Conservation (phyloP, 2,113 vertebrate genomes). For the Phaetusa simplex region DNA sequence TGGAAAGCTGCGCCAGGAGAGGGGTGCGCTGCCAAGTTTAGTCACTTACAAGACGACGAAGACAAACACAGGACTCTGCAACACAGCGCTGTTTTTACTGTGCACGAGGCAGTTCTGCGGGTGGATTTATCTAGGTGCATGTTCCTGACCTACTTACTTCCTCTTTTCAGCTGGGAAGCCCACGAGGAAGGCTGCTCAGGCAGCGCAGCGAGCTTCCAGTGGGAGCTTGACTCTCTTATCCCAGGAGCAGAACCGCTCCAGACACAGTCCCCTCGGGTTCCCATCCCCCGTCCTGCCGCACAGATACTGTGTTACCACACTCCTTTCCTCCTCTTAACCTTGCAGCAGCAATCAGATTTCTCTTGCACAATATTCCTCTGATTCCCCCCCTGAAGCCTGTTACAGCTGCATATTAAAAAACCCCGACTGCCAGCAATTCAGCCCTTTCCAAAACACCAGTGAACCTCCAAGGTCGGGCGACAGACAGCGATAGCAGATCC, state of each 20-base stretch:
- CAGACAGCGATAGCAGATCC: not conserved
- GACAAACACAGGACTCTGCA: constrained; percentile 11
- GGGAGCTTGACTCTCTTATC: not conserved
- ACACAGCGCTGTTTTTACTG: not conserved
- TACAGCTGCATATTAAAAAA: not conserved
- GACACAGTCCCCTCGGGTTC: accelerated
- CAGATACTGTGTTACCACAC: not conserved
- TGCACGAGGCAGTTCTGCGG: not conserved
- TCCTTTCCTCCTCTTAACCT: not conserved
- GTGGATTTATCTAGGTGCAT: not conserved
- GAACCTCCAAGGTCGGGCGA: not conserved
- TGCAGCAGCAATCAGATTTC: not conserved
- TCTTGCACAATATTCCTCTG: not conserved
- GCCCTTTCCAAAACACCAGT: not conserved
- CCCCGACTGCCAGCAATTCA: not conserved
- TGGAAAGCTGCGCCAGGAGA: not conserved
- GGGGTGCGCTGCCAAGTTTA: not conserved
- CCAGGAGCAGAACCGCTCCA: accelerated
- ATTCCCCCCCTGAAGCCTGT: not conserved
- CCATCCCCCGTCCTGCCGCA: not conserved
- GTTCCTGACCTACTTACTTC: constrained; percentile 48
- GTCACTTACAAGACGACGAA: not conserved
- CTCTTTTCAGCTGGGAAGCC: not conserved
- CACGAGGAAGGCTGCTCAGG: not conserved
- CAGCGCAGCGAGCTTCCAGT: not conserved